phyloP scores from a whole-genome alignment of 2,113 vertebrate genomes.

The Strix uralensis region DNA sequence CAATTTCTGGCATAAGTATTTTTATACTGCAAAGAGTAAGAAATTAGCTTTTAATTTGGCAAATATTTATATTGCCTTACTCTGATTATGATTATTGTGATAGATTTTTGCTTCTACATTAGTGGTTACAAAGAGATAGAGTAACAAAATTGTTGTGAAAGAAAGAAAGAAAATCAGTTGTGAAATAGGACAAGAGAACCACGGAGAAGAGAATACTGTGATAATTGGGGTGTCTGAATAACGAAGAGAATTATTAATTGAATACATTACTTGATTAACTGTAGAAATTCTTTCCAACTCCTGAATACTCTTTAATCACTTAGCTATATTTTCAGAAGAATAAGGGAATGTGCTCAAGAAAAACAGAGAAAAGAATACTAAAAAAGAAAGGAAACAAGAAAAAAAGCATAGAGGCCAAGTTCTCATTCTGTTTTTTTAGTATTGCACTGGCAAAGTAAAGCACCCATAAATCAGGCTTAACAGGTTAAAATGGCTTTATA shows the following conservation, averaged over 20 bases:
- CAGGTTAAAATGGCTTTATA: background rate
- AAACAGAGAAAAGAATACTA: background rate
- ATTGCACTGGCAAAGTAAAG: background rate
- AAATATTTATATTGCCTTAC: background rate
- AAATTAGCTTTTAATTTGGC: background rate
- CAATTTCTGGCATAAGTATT: background rate
- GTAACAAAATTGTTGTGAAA: background rate
- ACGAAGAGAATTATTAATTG: background rate
- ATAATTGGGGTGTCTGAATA: background rate
- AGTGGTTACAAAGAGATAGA: background rate
- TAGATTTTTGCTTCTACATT: background rate
- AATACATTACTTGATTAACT: background rate
- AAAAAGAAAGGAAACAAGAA: background rate
- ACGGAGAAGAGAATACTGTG: background rate
- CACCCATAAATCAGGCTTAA: background rate
- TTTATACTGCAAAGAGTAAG: background rate
- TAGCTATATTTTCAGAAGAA: background rate
- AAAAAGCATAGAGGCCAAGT: background rate
- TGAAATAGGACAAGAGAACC: background rate
- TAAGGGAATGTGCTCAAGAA: background rate
- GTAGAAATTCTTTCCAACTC: background rate
- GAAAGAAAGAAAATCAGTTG: background rate
- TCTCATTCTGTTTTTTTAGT: background rate
- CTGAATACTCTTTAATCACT: background rate
- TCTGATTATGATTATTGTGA: background rate